Percentiles rank a stretch among this genome's conserved stretches.
phyloP scores from a whole-genome alignment of 2,888 invertebrate genomes.

The Drosophila nigricruria region DNA sequence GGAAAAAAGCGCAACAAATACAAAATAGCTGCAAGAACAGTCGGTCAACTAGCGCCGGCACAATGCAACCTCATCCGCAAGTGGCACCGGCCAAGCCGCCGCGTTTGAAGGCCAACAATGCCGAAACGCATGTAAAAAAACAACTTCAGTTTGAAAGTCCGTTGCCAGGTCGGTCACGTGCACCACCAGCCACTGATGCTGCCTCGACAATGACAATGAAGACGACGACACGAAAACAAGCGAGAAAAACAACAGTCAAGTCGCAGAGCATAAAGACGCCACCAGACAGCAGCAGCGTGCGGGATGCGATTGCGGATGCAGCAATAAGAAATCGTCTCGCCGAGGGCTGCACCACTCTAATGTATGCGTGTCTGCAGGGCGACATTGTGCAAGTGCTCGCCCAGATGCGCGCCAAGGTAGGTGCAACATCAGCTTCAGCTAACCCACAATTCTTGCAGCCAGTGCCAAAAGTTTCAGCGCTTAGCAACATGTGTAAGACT shows the following conservation, averaged over 20 bases:
- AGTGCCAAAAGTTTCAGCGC: conserved; percentile 30
- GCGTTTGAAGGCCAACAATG: conserved; percentile 41
- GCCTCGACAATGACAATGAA: conserved; percentile 24
- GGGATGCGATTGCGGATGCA: conserved; percentile 20
- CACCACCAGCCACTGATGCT: conserved; percentile 23
- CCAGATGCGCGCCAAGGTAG: conserved; percentile 91
- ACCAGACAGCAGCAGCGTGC: conserved; percentile 19
- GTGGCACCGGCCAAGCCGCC: conserved; percentile 55
- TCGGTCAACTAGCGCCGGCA: conserved; percentile 20
- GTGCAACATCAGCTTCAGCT: conserved; percentile 28
- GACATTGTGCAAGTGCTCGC: conserved; percentile 91
- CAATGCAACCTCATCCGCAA: conserved; percentile 61
- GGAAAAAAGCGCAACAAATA: conserved; percentile 36
- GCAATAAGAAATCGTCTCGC: conserved; percentile 85
- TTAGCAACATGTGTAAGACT: conserved; percentile 42
- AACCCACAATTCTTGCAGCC: neutral
- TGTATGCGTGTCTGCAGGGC: conserved; percentile 96
- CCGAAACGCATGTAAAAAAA: conserved; percentile 60
- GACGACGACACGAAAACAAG: conserved; percentile 24
- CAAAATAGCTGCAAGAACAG: conserved; percentile 22
- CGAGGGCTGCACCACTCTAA: conserved; percentile 92
- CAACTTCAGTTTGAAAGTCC: conserved; percentile 81
- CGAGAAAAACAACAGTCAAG: conserved; percentile 26
- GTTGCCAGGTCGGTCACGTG: conserved; percentile 59
- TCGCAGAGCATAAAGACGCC: conserved; percentile 19